A percentile compares a stretch with the other conserved stretches of the same genome.
Conservation (phyloP, 2,113 vertebrate species). For the Dendrocopos noguchii region DNA sequence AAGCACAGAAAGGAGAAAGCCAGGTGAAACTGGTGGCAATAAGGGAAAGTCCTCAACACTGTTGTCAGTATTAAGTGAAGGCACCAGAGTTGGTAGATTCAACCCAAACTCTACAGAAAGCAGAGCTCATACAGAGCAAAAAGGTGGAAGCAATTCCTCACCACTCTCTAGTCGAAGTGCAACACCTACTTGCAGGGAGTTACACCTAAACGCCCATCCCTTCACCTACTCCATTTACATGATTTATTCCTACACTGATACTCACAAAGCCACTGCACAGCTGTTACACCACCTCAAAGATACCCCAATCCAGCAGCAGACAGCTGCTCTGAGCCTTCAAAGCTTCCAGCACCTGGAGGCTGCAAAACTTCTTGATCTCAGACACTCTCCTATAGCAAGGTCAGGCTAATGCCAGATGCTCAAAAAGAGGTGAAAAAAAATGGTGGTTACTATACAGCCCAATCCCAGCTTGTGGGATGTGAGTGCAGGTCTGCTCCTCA, state of each 20-base stretch:
- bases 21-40: background rate
- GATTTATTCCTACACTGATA: background rate
- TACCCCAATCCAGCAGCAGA: background rate
- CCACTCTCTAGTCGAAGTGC: background rate
- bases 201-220: background rate
- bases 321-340: background rate
- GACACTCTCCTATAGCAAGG: background rate
- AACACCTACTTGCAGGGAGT: background rate
- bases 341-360: background rate
- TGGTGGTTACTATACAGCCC: background rate
- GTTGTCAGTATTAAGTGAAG: background rate
- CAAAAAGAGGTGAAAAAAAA: background rate
- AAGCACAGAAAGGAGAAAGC: background rate
- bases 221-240: background rate
- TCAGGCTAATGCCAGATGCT: background rate
- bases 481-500: background rate
- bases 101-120: background rate
- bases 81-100: background rate
- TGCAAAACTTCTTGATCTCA: background rate
- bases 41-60: background rate
- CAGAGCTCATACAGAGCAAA: background rate
- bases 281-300: background rate
- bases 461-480: background rate
- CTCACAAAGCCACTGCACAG: background rate
- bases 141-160: background rate